Evolutionary conservation across 30 jellyfish, hydroid and myxozoan genomes (phyloP), one percentile per base, ranked within the genome.

Genomic region (Turritopsis dohrnii): DNA sequence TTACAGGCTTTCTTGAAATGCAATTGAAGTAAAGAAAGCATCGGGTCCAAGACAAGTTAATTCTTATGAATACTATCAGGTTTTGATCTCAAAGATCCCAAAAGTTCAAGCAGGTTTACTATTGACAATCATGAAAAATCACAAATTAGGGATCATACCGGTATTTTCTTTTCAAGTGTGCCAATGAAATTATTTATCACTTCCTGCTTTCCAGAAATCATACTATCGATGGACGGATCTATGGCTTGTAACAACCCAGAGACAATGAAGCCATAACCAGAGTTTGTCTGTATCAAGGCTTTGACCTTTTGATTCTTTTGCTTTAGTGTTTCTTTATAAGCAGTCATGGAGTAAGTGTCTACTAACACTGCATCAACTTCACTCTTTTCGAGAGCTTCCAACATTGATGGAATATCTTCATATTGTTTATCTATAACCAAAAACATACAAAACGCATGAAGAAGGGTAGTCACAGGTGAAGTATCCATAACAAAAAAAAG

Each of bases 261-360:
- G 9, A 82, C 71, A 16, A 65, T 72, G 1, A 71, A 16, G 1
- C 89, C 89, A 82, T 65, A 82, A 8, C 89, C 89, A 28, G 84
- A 21, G 41, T 60, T 82, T 65, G 86, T 65, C 54, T 53, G 65
- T 65, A 82, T 82, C 28, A 82, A 71, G 65, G 81, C 80, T 41
- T 30, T 22, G 8, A 82, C 85, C 19, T 71, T 23, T 65, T 26
- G 85, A 9, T 60, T 29, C 85, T 20, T 82, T 24, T 16, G 18
- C 41, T 65, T 74, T 24, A 82, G 23, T 27, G 13, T 18, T 16
- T 18, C 20, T 18, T 65, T 17, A 16, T 65, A 25, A 20, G 60
- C 71, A 28, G 84, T 29, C 71, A 69, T 29, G 5, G 80, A 66
- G 31, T 17, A 69, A 18, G 84, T 52, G 28, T 82, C 89, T 69